Evolutionary conservation across 2,888 invertebrate species (phyloP).

Genomic region (Dasypolia templi): DNA sequence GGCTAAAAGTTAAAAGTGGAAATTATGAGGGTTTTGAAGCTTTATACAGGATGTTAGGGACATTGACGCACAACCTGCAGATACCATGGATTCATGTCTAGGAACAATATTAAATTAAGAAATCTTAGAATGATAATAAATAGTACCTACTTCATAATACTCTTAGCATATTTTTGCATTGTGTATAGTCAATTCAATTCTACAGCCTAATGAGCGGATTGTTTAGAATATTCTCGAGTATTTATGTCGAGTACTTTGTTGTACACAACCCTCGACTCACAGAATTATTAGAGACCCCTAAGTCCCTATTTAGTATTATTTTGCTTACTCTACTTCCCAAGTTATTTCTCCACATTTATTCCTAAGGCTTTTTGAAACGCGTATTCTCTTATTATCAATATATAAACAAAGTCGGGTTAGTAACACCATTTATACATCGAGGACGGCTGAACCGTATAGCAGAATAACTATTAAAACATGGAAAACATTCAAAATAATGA

Average conservation of each 20-base stretch:
- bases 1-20: background rate
- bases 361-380: background rate
- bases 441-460: too few species aligned
- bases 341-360: background rate
- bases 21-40: too few species aligned
- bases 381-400: too few species aligned
- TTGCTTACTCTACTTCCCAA: background rate
- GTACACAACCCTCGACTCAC: background rate
- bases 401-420: too few species aligned
- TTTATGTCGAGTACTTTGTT: constrained; percentile 20
- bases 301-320: background rate
- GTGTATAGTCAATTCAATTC: background rate
- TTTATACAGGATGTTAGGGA: too few species aligned
- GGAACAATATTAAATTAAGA: too few species aligned
- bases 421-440: too few species aligned
- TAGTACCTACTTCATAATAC: background rate
- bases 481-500: too few species aligned
- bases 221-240: constrained; percentile 44
- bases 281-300: background rate
- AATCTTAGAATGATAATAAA: background rate
- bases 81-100: too few species aligned
- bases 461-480: too few species aligned
- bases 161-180: background rate
- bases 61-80: too few species aligned
- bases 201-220: background rate